Conservation (phyloP, 2,888 invertebrate genomes). For the Apamea sordens region DNA sequence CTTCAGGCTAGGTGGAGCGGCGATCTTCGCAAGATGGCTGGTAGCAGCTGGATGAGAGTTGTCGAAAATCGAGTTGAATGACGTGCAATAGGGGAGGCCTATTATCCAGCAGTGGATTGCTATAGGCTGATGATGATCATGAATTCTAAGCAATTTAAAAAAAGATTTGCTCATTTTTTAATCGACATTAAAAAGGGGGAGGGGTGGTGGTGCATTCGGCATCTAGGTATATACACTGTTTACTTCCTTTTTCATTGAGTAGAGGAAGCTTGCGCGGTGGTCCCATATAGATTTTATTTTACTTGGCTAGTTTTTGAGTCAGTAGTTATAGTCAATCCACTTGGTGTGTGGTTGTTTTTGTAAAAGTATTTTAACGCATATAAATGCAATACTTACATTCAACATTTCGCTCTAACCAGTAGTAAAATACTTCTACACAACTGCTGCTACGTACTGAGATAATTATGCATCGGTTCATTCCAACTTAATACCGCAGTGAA, state of each 20-base stretch:
- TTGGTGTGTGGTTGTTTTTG: not conserved
- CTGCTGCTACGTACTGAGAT: conserved; percentile 3
- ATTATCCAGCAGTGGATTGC: too few species aligned
- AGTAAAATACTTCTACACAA: not conserved
- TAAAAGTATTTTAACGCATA: not conserved
- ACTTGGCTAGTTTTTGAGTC: not conserved
- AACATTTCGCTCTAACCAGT: not conserved
- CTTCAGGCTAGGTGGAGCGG: too few species aligned
- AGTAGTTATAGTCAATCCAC: not conserved
- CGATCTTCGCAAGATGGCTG: too few species aligned
- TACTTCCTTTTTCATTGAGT: too few species aligned
- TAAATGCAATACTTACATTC: not conserved
- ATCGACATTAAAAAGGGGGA: too few species aligned
- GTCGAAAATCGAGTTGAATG: too few species aligned
- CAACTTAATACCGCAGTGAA: conserved; percentile 27
- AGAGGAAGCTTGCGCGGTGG: too few species aligned
- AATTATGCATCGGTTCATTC: conserved; percentile 22
- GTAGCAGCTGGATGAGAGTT: too few species aligned
- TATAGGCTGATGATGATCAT: not conserved
- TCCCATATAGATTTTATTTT: not conserved
- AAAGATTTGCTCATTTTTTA: too few species aligned
- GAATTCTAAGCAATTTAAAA: not conserved
- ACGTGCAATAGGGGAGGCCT: too few species aligned
- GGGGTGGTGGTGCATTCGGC: too few species aligned
- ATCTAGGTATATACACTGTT: too few species aligned